phyloP scores from a whole-genome alignment of 30 jellyfish, hydroid and myxozoan genomes.

The Sanderia malayensis region DNA sequence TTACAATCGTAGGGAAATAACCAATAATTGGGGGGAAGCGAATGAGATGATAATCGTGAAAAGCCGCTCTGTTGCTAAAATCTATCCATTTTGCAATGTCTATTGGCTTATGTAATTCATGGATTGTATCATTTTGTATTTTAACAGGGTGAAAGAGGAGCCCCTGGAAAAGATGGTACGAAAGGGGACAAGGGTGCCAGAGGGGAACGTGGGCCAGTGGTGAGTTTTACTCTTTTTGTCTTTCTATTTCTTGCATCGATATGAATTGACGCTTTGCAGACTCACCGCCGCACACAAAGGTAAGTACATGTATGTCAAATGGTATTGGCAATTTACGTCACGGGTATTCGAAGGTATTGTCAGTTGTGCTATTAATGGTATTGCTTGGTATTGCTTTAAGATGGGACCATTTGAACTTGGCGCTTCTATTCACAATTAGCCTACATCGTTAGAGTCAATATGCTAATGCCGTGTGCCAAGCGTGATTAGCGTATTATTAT shows the following conservation, averaged over 20 bases:
- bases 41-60: too few species aligned
- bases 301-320: background rate
- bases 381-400: background rate
- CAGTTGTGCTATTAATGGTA: background rate
- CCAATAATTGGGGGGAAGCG: too few species aligned
- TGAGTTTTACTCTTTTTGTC: background rate
- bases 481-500: too few species aligned
- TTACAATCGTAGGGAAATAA: too few species aligned
- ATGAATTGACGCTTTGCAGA: too few species aligned
- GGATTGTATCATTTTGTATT: background rate
- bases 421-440: too few species aligned
- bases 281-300: too few species aligned
- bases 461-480: too few species aligned
- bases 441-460: too few species aligned
- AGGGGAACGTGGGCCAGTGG: conserved; percentile 18
- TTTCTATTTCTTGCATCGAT: too few species aligned
- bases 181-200: conserved; percentile 34
- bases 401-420: conserved; percentile 36
- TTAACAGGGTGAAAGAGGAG: conserved; percentile 28
- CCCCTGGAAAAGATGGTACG: conserved; percentile 23
- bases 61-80: conserved; percentile 9
- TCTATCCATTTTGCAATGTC: background rate
- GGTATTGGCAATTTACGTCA: background rate
- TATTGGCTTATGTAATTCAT: background rate
- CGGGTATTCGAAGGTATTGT: background rate